Conservation (phyloP, 2,113 vertebrate genomes). For the Ifrita kowaldi region DNA sequence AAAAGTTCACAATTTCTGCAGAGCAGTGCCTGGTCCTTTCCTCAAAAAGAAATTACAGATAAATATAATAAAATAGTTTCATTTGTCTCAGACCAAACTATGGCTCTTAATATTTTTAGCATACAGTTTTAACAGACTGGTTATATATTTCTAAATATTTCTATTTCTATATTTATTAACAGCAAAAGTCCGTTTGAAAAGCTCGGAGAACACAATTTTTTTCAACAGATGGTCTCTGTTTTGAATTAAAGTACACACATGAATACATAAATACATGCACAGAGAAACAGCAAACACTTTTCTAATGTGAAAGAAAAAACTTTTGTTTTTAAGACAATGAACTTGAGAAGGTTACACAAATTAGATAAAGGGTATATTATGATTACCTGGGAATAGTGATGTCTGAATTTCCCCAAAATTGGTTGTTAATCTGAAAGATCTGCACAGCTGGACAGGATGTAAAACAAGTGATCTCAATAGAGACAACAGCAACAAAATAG, state of each 20-base stretch:
- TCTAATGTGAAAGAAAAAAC: not conserved
- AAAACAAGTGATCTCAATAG: not conserved
- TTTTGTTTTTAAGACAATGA: not conserved
- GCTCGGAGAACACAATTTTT: not conserved
- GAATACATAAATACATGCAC: not conserved
- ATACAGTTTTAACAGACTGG: not conserved
- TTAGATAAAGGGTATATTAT: not conserved
- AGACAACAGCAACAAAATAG: not conserved
- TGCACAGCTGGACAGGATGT: not conserved
- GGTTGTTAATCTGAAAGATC: not conserved
- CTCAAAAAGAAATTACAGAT: not conserved
- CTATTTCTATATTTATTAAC: not conserved
- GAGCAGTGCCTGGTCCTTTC: not conserved
- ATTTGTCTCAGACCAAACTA: not conserved
- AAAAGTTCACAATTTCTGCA: not conserved
- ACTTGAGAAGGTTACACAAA: not conserved
- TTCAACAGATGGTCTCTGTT: not conserved
- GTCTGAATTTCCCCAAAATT: not conserved
- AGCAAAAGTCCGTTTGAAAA: not conserved
- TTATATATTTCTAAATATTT: not conserved
- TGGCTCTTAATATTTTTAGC: not conserved
- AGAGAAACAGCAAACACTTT: not conserved
- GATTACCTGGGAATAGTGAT: not conserved
- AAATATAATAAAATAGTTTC: not conserved
- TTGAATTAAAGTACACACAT: not conserved